A percentile compares a stretch with the other conserved stretches of the same genome.
phyloP scores from a whole-genome alignment of 2,113 vertebrate genomes.

The Ifrita kowaldi region DNA sequence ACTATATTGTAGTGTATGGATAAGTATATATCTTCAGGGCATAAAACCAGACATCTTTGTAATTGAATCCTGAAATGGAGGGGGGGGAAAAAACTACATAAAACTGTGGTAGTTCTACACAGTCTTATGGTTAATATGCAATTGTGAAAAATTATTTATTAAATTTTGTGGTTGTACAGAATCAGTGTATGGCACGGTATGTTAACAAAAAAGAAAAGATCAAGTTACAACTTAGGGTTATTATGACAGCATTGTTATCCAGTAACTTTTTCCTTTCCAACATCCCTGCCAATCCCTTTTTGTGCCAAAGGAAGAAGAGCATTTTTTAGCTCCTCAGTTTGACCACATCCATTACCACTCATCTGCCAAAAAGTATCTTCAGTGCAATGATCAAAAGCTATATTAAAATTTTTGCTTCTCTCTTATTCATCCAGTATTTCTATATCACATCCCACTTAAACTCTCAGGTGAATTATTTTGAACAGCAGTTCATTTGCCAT shows the following conservation, averaged over 20 bases:
- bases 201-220: background rate
- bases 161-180: background rate
- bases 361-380: background rate
- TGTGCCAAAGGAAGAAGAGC: background rate
- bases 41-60: constrained; percentile 12
- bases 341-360: background rate
- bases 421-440: background rate
- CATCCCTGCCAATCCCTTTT: background rate
- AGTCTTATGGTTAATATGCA: background rate
- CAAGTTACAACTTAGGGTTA: background rate
- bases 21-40: constrained; percentile 7
- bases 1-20: background rate
- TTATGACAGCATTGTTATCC: background rate
- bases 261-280: background rate
- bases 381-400: background rate
- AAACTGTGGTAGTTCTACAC: background rate
- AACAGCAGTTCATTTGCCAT: background rate
- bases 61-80: background rate
- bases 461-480: background rate
- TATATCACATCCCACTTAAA: background rate
- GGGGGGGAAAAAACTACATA: too few relatives aligned
- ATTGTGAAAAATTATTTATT: background rate
- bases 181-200: background rate
- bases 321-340: background rate
- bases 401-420: background rate